A percentile compares a stretch with the other conserved stretches of the same genome.
Evolutionary conservation across 1,140 invertebrate species (phyloP).

Genomic region (Diorhabda elongata): DNA sequence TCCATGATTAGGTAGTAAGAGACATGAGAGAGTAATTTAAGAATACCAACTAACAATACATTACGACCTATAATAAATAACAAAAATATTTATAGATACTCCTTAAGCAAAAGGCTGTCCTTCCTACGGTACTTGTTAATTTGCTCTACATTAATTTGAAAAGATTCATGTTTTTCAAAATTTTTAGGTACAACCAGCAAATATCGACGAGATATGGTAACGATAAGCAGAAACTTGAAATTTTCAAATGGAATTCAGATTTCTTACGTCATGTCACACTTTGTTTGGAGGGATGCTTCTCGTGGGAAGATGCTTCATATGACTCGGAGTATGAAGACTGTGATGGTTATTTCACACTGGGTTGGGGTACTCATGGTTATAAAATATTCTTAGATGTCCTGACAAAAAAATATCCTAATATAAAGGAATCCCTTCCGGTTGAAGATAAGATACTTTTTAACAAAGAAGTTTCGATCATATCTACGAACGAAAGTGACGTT

Average conservation of each 20-base stretch:
- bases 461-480: conserved; percentile 30
- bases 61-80: too few species aligned
- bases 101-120: too few species aligned
- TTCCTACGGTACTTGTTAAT: too few species aligned
- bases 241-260: conserved; percentile 37
- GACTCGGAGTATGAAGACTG: conserved; percentile 20
- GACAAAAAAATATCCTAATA: conserved; percentile 29
- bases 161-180: not conserved
- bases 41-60: too few species aligned
- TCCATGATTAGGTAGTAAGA: too few species aligned
- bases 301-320: conserved; percentile 19
- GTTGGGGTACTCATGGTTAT: conserved; percentile 35
- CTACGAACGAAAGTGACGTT: conserved; percentile 11
- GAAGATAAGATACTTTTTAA: conserved; percentile 30
- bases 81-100: too few species aligned
- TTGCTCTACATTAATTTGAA: not conserved
- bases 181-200: conserved; percentile 1
- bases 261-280: conserved; percentile 7
- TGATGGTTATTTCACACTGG: conserved; percentile 25
- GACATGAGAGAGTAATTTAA: too few species aligned
- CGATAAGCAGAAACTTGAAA: conserved; percentile 13
- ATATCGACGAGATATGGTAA: conserved; percentile 5
- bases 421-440: conserved; percentile 21
- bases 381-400: conserved; percentile 34
- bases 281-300: conserved; percentile 18